Percentiles rank a stretch among this genome's conserved stretches.
Evolutionary conservation across 2,797 vertebrate species (phyloP).

Genomic region (Phrynocephalus vlangalii): DNA sequence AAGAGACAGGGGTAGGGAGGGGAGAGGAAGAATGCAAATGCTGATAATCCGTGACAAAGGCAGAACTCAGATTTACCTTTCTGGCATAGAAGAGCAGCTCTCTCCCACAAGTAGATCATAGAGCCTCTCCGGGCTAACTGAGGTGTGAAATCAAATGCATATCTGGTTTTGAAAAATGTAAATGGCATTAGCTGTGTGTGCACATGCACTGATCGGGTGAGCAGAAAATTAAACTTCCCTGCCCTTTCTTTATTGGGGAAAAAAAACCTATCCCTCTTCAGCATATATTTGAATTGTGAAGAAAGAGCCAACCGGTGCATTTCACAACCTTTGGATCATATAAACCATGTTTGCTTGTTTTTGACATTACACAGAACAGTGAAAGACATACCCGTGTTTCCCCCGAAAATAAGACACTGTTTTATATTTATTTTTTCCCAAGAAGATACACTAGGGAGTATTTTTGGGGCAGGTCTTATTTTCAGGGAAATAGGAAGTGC

Average conservation of each 20-base stretch:
- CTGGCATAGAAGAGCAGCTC: background rate
- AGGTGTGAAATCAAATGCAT: background rate
- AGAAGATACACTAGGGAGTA: no score
- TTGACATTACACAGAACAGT: background rate
- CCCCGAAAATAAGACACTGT: no score
- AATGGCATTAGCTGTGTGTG: background rate
- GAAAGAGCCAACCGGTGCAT: background rate
- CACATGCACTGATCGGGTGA: background rate
- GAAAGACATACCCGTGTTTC: no score
- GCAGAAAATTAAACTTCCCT: background rate
- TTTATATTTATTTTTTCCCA: no score
- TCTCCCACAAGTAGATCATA: background rate
- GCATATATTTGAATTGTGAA: background rate
- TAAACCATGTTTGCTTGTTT: background rate
- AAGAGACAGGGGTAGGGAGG: background rate
- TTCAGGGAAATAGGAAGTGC: no score
- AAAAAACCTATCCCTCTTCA: background rate
- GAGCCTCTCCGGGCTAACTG: background rate
- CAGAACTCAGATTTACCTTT: background rate
- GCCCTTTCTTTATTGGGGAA: background rate
- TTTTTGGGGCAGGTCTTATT: no score
- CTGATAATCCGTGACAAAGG: background rate
- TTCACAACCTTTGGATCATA: background rate
- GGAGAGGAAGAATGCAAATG: background rate
- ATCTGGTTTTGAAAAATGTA: background rate